Evolutionary conservation across 53 echinoderm and acorn worm species (phyloP), one percentile per base, ranked within the genome.

Genomic region (Mesocentrotus franciscanus): DNA sequence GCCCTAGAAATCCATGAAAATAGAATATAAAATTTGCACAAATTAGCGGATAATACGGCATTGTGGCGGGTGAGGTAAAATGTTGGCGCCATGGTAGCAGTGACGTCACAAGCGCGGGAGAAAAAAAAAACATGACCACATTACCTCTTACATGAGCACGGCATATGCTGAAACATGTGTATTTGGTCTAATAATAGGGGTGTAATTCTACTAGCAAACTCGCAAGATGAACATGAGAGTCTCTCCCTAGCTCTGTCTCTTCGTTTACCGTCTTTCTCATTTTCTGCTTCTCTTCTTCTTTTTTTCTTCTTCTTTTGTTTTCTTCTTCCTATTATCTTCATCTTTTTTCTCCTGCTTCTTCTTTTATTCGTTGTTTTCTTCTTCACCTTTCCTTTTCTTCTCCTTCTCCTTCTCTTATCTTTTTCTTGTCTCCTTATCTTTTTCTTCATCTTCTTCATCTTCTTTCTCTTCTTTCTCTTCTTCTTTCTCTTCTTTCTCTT

Each of bases 101-200:
- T 91, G 91, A 91, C 91, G 91, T 91, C 91, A 91, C 64, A 91
- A 18, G 62, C 62, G 64, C 91, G 66, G 90, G 59, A 91, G 24
- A 85, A 79, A 49, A 8, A 49, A 8, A 4, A 64, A 39, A 13
- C 64, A 0, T 39, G 61, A 4, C 61, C 64, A 61, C 64, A 27
- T 58, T 26, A 85, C 85, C 87, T 39, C 22, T 33, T 42, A 87
- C 87, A 87, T 27, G 87, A 87, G 10, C 11, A 58, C 5, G 27
- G 57, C 87, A 14, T 81, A 81, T 81, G 81, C 81, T 81, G 81
- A 81, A 87, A 57, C 87, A 87, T 87, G 87, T 87, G 87, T 34
- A n/a, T 16, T 10, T 87, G 87, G 81, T 42, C 81, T 42, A 81
- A 42, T 81, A 81, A 36, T 81, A 81, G 81, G 15, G 20, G 64